These are phyloP conservation scores for Naso thynnoides DNA, from an alignment of 2,797 vertebrate species.

Conservation along the genomic window DNA sequence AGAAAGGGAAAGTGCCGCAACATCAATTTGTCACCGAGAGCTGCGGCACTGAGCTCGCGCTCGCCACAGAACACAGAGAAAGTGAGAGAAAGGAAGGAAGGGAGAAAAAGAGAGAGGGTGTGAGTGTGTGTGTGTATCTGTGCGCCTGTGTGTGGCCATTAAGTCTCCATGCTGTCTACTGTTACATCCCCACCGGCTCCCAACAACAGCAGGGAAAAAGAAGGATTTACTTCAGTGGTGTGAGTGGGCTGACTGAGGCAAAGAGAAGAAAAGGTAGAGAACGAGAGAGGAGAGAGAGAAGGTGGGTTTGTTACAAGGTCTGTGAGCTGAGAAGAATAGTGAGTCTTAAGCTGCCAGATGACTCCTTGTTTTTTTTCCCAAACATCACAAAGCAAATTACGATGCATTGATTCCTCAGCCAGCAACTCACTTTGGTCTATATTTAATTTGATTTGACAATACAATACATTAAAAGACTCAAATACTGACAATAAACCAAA, in stretches of 20 bases:
- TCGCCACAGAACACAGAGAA: constrained; percentile 52
- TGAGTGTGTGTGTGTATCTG: constrained; percentile 20
- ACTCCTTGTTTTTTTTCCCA: constrained; percentile 47
- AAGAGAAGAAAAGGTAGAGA: constrained; percentile 62
- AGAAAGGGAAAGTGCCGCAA: constrained; percentile 88
- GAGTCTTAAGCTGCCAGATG: constrained; percentile 66
- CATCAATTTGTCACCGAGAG: constrained; percentile 91
- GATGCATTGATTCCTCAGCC: constrained; percentile 6
- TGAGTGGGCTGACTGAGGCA: constrained; percentile 65
- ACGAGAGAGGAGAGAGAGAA: constrained; percentile 34
- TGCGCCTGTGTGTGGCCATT: constrained; percentile 66
- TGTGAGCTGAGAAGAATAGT: constrained; percentile 62
- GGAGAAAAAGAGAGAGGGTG: constrained; percentile 17
- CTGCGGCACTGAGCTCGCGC: constrained; percentile 73
- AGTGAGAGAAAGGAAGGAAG: constrained; percentile 24
- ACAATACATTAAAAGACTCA: background rate
- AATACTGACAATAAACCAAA: constrained; percentile 1
- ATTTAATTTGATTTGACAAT: constrained; percentile 5
- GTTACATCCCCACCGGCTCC: constrained; percentile 72
- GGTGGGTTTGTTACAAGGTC: constrained; percentile 69
- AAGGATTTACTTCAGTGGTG: constrained; percentile 72
- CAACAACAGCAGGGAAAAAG: constrained; percentile 67
- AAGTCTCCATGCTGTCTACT: constrained; percentile 62
- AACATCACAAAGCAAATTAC: constrained; percentile 38
- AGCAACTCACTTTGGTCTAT: constrained; percentile 6